Evolutionary conservation across 2,113 vertebrate genomes (phyloP).

Genomic region (Mus musculus): GRCm39 chr3:109538501-109539000

Average conservation of each 20-base stretch:
- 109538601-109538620: neutral
- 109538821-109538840: neutral
- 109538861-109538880: slow-evolving; percentile 20
- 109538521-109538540: neutral
- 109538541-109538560: neutral
- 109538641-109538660: neutral
- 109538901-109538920: neutral
- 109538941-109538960: neutral
- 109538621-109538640: neutral
- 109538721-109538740: neutral
- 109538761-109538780: neutral
- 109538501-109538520: neutral
- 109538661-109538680: neutral
- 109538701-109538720: neutral
- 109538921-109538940: neutral
- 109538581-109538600: neutral
- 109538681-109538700: neutral
- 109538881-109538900: neutral
- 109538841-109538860: neutral
- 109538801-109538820: neutral
- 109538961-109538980: neutral
- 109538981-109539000: neutral
- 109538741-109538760: neutral
- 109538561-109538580: neutral
- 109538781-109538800: neutral